A percentile compares a stretch with the other conserved stretches of the same genome.
Conservation (phyloP, 2,888 invertebrate genomes). For the Prenolepis imparis region DNA sequence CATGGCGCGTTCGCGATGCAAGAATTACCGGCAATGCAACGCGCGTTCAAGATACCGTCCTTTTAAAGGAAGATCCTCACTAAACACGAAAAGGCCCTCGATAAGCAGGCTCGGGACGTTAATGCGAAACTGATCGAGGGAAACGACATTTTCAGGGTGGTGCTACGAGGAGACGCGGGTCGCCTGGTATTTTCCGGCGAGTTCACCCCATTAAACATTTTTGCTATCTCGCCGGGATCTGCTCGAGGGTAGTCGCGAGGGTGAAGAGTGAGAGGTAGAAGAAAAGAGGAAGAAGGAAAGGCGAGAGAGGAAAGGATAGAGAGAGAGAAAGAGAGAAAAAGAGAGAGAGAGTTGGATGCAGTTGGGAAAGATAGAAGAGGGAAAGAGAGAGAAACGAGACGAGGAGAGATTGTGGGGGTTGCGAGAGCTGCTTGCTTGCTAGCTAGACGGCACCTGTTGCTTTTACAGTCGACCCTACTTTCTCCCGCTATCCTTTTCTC, state of each 20-base stretch:
- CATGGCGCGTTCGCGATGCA: slow-evolving; percentile 1
- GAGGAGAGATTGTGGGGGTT: slow-evolving; percentile 63
- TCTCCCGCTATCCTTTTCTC: slow-evolving; percentile 49
- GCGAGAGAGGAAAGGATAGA: slow-evolving; percentile 56
- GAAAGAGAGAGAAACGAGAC: slow-evolving; percentile 63
- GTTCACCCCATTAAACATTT: slow-evolving; percentile 86
- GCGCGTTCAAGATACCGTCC: slow-evolving; percentile 11
- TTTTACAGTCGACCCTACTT: slow-evolving; percentile 80
- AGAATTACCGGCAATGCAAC: slow-evolving; percentile 58
- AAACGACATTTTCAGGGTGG: slow-evolving; percentile 80
- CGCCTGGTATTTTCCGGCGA: slow-evolving; percentile 84
- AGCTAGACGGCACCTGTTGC: slow-evolving; percentile 85
- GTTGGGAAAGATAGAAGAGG: slow-evolving; percentile 58
- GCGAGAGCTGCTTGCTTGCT: slow-evolving; percentile 77
- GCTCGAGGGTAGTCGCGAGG: slow-evolving; percentile 73
- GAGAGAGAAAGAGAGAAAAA: slow-evolving; percentile 54
- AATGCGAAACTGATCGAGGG: slow-evolving; percentile 83
- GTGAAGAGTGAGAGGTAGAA: slow-evolving; percentile 60
- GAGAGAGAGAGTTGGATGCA: slow-evolving; percentile 60
- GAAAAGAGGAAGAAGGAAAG: slow-evolving; percentile 26
- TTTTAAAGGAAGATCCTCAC: slow-evolving; percentile 25
- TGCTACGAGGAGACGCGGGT: slow-evolving; percentile 78
- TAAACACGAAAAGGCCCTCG: slow-evolving; percentile 67
- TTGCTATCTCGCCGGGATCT: slow-evolving; percentile 84
- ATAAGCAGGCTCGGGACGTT: slow-evolving; percentile 76